Base-by-base conservation (phyloP, 2,113 vertebrate species). In the Picathartes gymnocephalus region DNA sequence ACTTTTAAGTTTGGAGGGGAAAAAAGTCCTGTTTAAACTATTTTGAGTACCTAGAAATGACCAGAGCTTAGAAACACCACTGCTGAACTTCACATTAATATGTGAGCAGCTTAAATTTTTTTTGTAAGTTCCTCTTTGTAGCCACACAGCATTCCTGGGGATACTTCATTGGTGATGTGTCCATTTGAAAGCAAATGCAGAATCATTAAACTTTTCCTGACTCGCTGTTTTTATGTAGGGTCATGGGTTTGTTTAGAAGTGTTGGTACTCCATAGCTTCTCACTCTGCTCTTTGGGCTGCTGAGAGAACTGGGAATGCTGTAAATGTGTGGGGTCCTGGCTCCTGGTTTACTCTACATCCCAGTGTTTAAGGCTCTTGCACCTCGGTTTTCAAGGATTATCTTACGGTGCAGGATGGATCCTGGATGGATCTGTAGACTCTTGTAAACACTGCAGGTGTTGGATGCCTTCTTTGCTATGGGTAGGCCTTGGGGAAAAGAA, bases 161-260 rank as follows among this genome's bases (percentile, higher is more conserved):
- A 5, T 23, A 1, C 22, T 69, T 56, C 0, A 9, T 1, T 45
- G 48, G 20, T 23, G 13, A 1, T 27, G 57, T 42, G 61, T 51
- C 68, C 30, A 7, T 56, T 27, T 44, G 47, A 91, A 66, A 57
- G 23, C 25, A 53, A 0, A 8, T 83, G 42, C 10, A 57, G 42
- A 22, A 14, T 18, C 24, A 42, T 23, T 8, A 3, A 14, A 21
- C 15, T 31, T 23, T 73, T 37, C 10, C 10, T 11, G 31, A 1
- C 27, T 42, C 1, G 9, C 13, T 58, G 7, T 9, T 51, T 12
- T 20, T 35, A 1, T 12, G 24, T 31, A 15, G 72, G 31, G 20
- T 22, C 4, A 2, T 48, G 47, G 28, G 6, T 47, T 80, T 71
- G 33, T 31, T 77, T n/a, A 30, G 33, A 31, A 16, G 15, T 50